Conservation (phyloP, 1,140 invertebrate species). For the Dendrolimus kikuchii region DNA sequence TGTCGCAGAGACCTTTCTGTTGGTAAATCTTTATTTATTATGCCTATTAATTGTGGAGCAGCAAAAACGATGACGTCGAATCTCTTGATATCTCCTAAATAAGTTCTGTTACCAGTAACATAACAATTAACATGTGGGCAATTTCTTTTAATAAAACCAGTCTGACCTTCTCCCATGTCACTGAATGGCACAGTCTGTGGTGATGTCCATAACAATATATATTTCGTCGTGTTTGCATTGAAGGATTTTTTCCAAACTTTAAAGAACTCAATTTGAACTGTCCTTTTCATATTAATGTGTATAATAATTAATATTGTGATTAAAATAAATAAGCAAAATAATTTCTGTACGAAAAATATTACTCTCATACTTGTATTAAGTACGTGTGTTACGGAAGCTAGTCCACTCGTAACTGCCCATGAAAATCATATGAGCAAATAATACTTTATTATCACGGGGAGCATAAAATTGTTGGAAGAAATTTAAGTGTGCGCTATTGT, state of each 20-base stretch:
- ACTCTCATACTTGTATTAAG: neutral
- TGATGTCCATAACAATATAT: constrained; percentile 37
- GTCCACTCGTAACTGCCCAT: neutral
- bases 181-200: constrained; percentile 29
- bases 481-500: too few relatives aligned
- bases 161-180: constrained; percentile 28
- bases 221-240: constrained; percentile 65
- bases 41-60: constrained; percentile 27
- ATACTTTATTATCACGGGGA: neutral
- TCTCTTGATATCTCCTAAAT: constrained; percentile 18
- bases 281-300: neutral
- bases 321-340: constrained; percentile 1
- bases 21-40: constrained; percentile 24
- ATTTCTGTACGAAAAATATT: constrained; percentile 1
- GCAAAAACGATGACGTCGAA: constrained; percentile 47
- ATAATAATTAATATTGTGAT: constrained; percentile 1
- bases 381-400: neutral
- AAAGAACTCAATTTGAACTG: neutral
- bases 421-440: neutral
- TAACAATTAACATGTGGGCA: constrained; percentile 36
- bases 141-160: constrained; percentile 28
- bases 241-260: constrained; percentile 4
- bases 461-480: too few relatives aligned
- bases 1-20: constrained; percentile 26
- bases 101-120: constrained; percentile 28